A percentile compares a stretch with the other conserved stretches of the same genome.
Conservation (phyloP, 2,888 invertebrate genomes). For the Leptarthrus brevirostris region DNA sequence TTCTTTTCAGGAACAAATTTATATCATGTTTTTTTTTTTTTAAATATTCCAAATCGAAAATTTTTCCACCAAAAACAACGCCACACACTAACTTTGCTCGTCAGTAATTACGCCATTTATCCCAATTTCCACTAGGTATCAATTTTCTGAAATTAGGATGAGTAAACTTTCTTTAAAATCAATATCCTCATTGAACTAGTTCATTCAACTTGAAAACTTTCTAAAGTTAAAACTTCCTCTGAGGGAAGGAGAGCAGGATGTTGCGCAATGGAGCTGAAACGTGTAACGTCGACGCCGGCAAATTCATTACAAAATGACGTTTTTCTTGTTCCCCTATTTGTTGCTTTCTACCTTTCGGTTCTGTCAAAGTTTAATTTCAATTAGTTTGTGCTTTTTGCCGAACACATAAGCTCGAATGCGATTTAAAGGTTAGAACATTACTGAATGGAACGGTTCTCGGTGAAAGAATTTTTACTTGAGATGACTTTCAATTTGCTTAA, state of each 20-base stretch:
- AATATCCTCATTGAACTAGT: constrained; percentile 45
- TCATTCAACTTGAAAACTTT: constrained; percentile 42
- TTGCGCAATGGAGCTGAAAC: constrained; percentile 26
- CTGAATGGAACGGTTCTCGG: too few species aligned
- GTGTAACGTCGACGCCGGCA: constrained; percentile 17
- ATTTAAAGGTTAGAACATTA: too few species aligned
- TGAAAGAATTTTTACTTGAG: too few species aligned
- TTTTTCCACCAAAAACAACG: not conserved
- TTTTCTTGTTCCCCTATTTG: not conserved
- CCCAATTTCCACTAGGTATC: constrained; percentile 4
- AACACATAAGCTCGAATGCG: not conserved
- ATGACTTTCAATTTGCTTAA: too few species aligned
- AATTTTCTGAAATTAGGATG: constrained; percentile 39
- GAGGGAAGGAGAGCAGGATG: not conserved
- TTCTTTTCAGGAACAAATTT: too few species aligned
- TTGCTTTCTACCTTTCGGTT: not conserved
- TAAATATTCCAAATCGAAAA: not conserved
- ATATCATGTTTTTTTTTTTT: not conserved
- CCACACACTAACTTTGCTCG: not conserved
- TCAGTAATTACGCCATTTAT: constrained; percentile 37
- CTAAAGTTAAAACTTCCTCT: constrained; percentile 23
- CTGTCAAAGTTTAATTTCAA: constrained; percentile 37
- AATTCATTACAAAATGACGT: constrained; percentile 43
- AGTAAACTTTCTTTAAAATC: constrained; percentile 41
- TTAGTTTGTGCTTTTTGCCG: constrained; percentile 50